Conservation (phyloP, 1,140 invertebrate species). For the Ericerus pela region DNA sequence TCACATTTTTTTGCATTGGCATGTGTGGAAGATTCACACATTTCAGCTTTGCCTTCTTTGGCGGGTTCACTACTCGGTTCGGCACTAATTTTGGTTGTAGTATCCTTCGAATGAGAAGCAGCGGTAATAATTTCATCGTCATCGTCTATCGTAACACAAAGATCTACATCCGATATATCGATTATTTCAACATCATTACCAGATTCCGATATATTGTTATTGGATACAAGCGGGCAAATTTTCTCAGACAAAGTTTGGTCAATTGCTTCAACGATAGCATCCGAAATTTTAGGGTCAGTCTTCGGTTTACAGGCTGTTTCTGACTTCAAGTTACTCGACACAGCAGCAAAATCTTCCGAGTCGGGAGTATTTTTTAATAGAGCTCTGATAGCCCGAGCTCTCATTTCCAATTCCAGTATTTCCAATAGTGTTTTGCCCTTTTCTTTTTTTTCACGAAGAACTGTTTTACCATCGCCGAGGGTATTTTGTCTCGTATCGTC, state of each 20-base stretch:
- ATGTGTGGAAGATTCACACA: neutral
- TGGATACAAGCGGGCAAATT: too few relatives aligned
- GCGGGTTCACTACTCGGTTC: neutral
- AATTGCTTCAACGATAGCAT: neutral
- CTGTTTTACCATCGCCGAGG: neutral
- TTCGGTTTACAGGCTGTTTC: neutral
- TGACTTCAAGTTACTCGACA: neutral
- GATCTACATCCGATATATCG: too few relatives aligned
- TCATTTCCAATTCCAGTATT: constrained; percentile 38
- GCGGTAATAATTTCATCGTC: too few relatives aligned
- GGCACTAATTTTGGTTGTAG: too few relatives aligned
- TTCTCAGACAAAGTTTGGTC: too few relatives aligned
- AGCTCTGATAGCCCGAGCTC: constrained; percentile 37
- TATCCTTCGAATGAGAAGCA: too few relatives aligned
- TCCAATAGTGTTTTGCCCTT: constrained; percentile 37
- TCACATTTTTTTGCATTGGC: neutral
- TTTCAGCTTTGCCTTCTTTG: constrained; percentile 5
- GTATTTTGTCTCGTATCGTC: constrained; percentile 5
- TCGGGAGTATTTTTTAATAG: constrained; percentile 27
- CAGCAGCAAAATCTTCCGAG: neutral
- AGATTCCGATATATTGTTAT: too few relatives aligned
- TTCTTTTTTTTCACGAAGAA: constrained; percentile 25
- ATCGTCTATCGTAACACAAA: too few relatives aligned
- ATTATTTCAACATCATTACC: too few relatives aligned
- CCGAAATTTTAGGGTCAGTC: neutral